phyloP scores from a whole-genome alignment of 2,113 vertebrate species.

The Pteronura brasiliensis region DNA sequence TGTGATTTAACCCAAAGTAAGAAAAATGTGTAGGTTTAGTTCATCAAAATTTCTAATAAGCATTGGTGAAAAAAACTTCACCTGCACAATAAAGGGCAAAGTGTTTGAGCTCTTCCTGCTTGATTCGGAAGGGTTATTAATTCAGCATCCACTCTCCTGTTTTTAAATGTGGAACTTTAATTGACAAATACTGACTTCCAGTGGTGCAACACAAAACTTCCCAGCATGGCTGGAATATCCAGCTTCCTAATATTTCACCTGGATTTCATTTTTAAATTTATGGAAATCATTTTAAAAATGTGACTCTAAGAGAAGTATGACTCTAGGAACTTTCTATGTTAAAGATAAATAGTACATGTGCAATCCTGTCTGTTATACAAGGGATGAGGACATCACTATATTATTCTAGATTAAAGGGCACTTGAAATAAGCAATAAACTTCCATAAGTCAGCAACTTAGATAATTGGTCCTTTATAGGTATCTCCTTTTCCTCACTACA shows the following conservation, averaged over 20 bases:
- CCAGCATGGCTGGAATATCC: background rate
- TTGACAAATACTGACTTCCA: constrained; percentile 15
- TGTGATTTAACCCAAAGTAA: constrained; percentile 61
- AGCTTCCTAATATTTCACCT: constrained; percentile 40
- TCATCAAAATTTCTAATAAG: constrained; percentile 46
- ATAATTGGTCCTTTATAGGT: background rate
- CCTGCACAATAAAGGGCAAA: background rate
- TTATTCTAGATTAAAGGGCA: background rate
- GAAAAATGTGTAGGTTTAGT: constrained; percentile 51
- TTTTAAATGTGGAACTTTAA: constrained; percentile 16
- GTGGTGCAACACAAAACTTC: background rate
- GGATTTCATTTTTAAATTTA: constrained; percentile 14
- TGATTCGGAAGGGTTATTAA: constrained; percentile 64
- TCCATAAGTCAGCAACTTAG: background rate
- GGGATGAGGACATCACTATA: background rate
- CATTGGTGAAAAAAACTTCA: constrained; percentile 27
- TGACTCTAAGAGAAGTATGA: background rate
- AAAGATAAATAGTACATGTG: background rate
- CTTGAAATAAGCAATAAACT: background rate
- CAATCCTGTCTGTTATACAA: background rate
- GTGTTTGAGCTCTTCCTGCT: constrained; percentile 11
- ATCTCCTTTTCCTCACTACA: background rate
- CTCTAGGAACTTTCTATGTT: background rate
- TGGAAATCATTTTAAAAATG: constrained; percentile 26
- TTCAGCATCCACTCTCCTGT: constrained; percentile 19